Conservation (phyloP, 2,113 vertebrate genomes). For the Mesocricetus auratus region DNA sequence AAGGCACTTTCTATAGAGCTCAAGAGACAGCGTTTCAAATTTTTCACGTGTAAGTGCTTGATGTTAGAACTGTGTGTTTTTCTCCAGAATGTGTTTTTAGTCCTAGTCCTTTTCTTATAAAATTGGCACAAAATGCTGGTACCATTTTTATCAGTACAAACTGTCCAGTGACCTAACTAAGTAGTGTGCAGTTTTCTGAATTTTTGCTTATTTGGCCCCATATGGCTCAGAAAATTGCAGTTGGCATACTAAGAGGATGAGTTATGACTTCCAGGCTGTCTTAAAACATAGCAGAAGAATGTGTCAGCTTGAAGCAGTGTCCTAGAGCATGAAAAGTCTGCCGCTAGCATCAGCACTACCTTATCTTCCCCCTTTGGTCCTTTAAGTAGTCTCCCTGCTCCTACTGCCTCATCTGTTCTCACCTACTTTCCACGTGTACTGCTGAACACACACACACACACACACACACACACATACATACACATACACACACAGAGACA, state of each 20-base stretch:
- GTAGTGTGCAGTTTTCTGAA: slow-evolving; percentile 3
- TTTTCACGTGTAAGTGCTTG: slow-evolving; percentile 44
- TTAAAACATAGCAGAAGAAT: background rate
- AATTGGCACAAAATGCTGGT: slow-evolving; percentile 45
- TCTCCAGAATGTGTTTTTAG: background rate
- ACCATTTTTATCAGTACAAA: slow-evolving; percentile 49
- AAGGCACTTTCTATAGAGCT: slow-evolving; percentile 26
- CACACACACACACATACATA: background rate
- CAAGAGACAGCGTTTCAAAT: background rate
- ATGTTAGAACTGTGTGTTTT: slow-evolving; percentile 38
- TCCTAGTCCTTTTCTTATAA: slow-evolving; percentile 28
- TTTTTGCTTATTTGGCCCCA: slow-evolving; percentile 21
- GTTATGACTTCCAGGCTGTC: background rate
- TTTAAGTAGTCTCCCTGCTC: background rate
- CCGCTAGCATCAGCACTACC: background rate
- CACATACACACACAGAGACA: no score
- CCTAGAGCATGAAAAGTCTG: background rate
- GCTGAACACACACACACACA: background rate
- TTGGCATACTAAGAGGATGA: background rate
- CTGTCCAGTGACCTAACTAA: slow-evolving; percentile 39
- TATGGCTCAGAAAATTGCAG: background rate
- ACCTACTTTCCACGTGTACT: background rate
- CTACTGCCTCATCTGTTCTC: background rate
- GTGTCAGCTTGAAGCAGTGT: background rate
- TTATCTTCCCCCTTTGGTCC: background rate